A percentile compares a stretch with the other conserved stretches of the same genome.
Conservation (phyloP, 2,888 invertebrate genomes). For the Furcula furcula region DNA sequence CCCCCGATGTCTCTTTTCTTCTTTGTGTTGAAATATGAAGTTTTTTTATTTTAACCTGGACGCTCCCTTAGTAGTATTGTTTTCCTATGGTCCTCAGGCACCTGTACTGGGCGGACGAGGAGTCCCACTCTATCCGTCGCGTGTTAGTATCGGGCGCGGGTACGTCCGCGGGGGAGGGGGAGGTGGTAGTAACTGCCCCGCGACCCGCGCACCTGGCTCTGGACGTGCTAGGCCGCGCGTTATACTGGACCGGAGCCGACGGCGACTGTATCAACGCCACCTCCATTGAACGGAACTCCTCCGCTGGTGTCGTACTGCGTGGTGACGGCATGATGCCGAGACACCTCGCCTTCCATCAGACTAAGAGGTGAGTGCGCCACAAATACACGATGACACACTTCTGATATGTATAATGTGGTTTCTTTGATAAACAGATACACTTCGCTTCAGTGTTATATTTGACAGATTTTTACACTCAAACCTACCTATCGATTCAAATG, state of each 20-base stretch:
- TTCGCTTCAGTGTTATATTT: too few species aligned
- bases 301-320: conserved; percentile 86
- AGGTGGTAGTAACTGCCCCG: conserved; percentile 80
- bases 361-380: conserved; percentile 86
- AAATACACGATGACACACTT: too few species aligned
- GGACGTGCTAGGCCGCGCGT: conserved; percentile 90
- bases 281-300: conserved; percentile 84
- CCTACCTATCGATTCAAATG: too few species aligned
- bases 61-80: too few species aligned
- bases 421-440: too few species aligned
- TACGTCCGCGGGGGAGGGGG: conserved; percentile 52
- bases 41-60: too few species aligned
- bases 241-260: conserved; percentile 94
- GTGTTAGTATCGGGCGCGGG: conserved; percentile 71
- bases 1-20: too few species aligned
- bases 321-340: conserved; percentile 91
- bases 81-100: conserved; percentile 58
- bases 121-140: conserved; percentile 87
- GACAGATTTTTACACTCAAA: too few species aligned
- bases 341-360: conserved; percentile 91
- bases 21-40: too few species aligned
- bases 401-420: too few species aligned
- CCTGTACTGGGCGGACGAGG: conserved; percentile 89
- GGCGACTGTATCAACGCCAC: conserved; percentile 95
- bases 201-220: conserved; percentile 93